phyloP scores from a whole-genome alignment of 2,888 invertebrate genomes.

The Exocentrus adspersus region DNA sequence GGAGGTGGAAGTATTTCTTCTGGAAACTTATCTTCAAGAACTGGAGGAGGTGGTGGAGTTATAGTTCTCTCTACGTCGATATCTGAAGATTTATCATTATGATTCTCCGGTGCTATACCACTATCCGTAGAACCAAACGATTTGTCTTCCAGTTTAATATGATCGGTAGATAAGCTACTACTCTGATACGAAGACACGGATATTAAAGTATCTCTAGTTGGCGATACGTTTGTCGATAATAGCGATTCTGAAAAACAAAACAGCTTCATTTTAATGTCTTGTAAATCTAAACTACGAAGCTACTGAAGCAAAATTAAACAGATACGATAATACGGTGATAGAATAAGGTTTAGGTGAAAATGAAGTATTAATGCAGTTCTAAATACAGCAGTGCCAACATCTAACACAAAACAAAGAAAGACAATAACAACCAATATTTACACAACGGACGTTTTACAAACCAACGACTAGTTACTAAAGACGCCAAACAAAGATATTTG shows the following conservation, averaged over 20 bases:
- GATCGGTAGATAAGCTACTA: constrained; percentile 26
- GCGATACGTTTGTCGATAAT: constrained; percentile 38
- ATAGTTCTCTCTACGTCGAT: constrained; percentile 40
- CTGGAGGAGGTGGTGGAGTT: constrained; percentile 47
- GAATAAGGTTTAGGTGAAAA: background rate
- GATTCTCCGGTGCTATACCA: constrained; percentile 46
- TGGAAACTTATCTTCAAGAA: constrained; percentile 2
- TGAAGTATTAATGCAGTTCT: constrained; percentile 4
- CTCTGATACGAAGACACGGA: constrained; percentile 31
- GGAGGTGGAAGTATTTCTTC: background rate
- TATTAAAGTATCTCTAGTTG: constrained; percentile 41
- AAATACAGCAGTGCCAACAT: background rate
- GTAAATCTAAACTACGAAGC: constrained; percentile 4
- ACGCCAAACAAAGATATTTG: no score
- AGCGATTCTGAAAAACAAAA: constrained; percentile 51
- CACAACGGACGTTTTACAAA: background rate
- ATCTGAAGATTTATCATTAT: constrained; percentile 36
- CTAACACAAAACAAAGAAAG: background rate
- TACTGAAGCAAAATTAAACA: constrained; percentile 8
- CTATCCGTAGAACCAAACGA: constrained; percentile 49
- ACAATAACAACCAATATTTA: constrained; percentile 5
- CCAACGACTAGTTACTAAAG: background rate
- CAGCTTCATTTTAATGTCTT: constrained; percentile 3
- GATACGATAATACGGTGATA: constrained; percentile 9
- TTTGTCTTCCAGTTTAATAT: constrained; percentile 42